Evolutionary conservation across 1,140 invertebrate species (phyloP).

Genomic region (Dreissena rostriformis): DNA sequence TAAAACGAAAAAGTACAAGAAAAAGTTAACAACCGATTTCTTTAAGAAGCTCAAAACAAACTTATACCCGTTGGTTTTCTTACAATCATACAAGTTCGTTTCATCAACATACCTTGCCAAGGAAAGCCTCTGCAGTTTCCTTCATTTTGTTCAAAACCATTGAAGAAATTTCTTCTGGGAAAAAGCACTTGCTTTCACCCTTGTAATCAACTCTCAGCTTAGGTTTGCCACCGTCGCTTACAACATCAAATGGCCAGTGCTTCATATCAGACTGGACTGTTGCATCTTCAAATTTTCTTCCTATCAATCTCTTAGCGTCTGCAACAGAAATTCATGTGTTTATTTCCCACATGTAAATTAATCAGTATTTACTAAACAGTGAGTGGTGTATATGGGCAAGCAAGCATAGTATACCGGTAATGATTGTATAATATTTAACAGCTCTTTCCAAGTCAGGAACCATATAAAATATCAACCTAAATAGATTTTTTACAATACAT

Average conservation of each 20-base stretch:
- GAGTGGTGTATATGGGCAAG: background rate
- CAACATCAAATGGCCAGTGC: conserved; percentile 88
- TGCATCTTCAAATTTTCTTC: conserved; percentile 88
- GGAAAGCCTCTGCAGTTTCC: conserved; percentile 96
- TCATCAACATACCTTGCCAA: conserved; percentile 86
- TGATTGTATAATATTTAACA: background rate
- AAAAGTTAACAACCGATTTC: background rate
- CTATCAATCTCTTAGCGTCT: conserved; percentile 90
- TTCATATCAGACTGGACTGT: conserved; percentile 87
- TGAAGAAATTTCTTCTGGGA: conserved; percentile 94
- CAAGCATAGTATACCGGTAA: background rate
- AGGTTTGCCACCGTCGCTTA: conserved; percentile 92
- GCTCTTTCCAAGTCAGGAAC: background rate
- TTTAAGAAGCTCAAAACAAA: background rate
- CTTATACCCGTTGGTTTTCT: background rate
- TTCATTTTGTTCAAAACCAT: conserved; percentile 95
- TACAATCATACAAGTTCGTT: background rate
- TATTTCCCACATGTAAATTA: background rate
- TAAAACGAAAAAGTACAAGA: background rate
- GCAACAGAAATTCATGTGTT: background rate
- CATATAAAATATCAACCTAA: background rate
- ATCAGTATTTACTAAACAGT: background rate
- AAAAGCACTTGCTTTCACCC: conserved; percentile 94
- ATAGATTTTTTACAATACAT: background rate
- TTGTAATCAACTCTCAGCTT: conserved; percentile 92